Base-by-base conservation (phyloP, 2,888 invertebrate species). In the Rhabditoides inermis region DNA sequence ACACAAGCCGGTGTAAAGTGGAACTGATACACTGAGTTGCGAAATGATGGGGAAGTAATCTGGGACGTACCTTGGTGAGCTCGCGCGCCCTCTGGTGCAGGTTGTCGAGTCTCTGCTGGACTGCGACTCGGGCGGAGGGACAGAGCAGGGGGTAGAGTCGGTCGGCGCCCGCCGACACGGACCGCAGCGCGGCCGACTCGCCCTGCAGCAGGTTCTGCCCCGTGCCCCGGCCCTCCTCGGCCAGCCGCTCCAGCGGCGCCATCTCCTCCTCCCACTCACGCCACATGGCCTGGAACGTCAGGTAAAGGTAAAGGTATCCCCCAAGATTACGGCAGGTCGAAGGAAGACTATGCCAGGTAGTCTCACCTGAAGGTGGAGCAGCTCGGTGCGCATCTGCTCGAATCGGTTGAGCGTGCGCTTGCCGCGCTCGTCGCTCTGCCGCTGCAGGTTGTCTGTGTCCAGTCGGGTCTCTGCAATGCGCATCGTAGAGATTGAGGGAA, bases 81-180 rank as follows among this genome's bases (percentile, higher is more conserved):
- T 61, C 60, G 28, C 56, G 55, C 40, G 60, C 55, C 45, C 52
- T 57, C 22, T 64, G 49, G n/a, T 53, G 39, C 35, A 67, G 55
- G 41, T 60, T 55, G n/a, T 64, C 61, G 49, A 69, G 39, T 51
- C 69, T 39, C 39, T 64, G 63, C 40, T 69, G 64, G 35, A 60
- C 54, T 2, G 64, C 61, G 22, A 67, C 40, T 32, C 63, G 52
- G 27, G 67, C 67, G 1, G 65, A 58, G 12, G 62, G 52, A 4
- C 59, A 59, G n/a, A 68, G 42, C 44, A 63, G 56, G n/a, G 61
- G 63, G 20, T 61, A 57, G 41, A 68, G 52, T 12, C 57, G 61
- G 41, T 68, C 65, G 3, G 67, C 62, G 35, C 54, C 55, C 12
- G 59, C 48, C 45, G 58, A 60, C 39, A 63, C 44, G 15, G 42